Percentiles rank a stretch among this genome's conserved stretches.
Evolutionary conservation across 2,113 vertebrate species (phyloP).

Genomic region (Ovis canadensis): DNA sequence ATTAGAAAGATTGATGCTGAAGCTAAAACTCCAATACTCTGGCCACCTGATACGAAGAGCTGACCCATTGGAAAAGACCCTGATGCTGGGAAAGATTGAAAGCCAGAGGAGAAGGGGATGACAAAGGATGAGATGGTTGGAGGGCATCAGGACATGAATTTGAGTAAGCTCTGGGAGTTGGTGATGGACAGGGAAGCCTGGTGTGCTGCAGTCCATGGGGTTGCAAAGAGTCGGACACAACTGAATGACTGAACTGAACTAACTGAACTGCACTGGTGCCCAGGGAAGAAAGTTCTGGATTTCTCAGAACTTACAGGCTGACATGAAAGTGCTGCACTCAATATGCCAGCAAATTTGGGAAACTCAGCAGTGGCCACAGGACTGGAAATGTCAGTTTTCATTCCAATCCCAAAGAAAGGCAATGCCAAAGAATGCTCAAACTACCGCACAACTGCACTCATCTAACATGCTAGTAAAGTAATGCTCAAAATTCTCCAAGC

Average conservation of each 20-base stretch:
- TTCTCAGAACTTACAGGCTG: background rate
- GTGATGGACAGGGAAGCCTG: background rate
- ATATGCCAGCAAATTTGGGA: too few relatives aligned
- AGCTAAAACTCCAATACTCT: background rate
- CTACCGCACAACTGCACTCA: too few relatives aligned
- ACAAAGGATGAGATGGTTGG: background rate
- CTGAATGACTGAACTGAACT: background rate
- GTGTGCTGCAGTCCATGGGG: background rate
- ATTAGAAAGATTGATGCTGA: background rate
- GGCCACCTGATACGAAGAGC: background rate
- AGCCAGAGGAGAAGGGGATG: background rate
- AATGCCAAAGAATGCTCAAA: too few relatives aligned
- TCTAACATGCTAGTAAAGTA: too few relatives aligned
- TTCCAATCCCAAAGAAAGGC: too few relatives aligned
- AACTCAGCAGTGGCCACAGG: too few relatives aligned
- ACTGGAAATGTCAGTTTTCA: too few relatives aligned
- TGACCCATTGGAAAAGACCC: background rate
- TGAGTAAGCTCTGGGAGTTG: background rate
- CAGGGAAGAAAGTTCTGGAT: background rate
- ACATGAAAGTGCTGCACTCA: background rate
- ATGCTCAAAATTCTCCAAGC: too few relatives aligned
- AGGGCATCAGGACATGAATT: background rate
- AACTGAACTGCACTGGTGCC: background rate
- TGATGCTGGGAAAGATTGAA: background rate
- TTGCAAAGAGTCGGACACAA: rapidly evolving